These are phyloP conservation scores for Norana najaformis DNA, from an alignment of 2,888 invertebrate species.

Conservation along the genomic window DNA sequence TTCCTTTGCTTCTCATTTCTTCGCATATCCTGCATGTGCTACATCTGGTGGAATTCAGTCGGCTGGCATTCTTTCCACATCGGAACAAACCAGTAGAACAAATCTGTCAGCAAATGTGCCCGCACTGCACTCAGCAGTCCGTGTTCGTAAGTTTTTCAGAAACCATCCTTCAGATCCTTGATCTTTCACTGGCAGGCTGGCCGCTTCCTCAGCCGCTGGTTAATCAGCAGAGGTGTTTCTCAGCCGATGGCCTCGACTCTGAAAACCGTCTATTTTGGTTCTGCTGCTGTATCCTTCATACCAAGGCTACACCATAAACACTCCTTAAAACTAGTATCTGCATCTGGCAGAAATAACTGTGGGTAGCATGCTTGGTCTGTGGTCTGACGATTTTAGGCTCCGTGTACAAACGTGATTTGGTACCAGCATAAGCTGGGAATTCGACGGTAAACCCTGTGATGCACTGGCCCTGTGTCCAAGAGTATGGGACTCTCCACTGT, in stretches of 20 bases:
- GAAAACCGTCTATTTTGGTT: not conserved
- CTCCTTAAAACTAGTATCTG: slow-evolving; percentile 3
- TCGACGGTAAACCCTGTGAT: too few species aligned
- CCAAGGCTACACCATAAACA: not conserved
- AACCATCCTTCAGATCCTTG: not conserved
- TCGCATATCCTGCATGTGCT: too few species aligned
- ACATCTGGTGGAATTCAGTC: too few species aligned
- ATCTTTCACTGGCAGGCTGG: not conserved
- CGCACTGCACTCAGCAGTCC: not conserved
- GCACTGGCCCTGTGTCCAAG: too few species aligned
- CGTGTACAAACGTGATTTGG: too few species aligned
- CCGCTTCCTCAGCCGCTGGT: not conserved
- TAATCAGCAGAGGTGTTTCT: not conserved
- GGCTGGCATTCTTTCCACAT: too few species aligned
- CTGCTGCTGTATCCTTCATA: not conserved
- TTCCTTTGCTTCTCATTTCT: too few species aligned
- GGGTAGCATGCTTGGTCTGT: not conserved
- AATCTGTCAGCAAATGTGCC: not conserved
- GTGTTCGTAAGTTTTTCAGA: not conserved
- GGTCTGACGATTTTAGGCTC: too few species aligned
- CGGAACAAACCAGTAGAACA: not conserved
- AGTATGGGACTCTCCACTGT: too few species aligned
- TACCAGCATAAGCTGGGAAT: too few species aligned
- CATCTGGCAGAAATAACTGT: not conserved
- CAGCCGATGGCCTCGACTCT: not conserved